A percentile compares a stretch with the other conserved stretches of the same genome.
Evolutionary conservation across 1,140 invertebrate species (phyloP).

Genomic region (Leptonema lineaticorne): DNA sequence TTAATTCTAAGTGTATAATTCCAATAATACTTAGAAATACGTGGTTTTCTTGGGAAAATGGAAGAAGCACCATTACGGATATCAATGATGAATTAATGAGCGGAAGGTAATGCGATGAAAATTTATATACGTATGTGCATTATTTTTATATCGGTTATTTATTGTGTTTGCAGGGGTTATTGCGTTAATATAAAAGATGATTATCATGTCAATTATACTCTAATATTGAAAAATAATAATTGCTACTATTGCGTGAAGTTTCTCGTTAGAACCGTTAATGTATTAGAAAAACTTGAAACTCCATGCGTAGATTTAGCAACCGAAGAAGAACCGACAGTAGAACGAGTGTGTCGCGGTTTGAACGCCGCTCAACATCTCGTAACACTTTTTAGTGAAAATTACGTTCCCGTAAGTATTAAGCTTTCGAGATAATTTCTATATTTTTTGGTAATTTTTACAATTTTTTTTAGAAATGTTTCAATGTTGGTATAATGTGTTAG

Average conservation of each 20-base stretch:
- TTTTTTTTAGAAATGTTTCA: not conserved
- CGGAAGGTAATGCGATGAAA: conserved; percentile 47
- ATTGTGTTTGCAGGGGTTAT: conserved; percentile 57
- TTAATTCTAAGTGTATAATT: conserved; percentile 61
- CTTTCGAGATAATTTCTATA: not conserved
- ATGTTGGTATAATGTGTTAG: not conserved
- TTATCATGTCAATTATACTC: conserved; percentile 81
- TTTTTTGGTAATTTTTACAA: not conserved
- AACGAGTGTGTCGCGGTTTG: conserved; percentile 74
- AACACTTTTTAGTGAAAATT: conserved; percentile 88
- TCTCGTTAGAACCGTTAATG: conserved; percentile 83
- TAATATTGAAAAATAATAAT: conserved; percentile 70
- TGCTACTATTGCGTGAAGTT: conserved; percentile 87
- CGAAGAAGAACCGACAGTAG: conserved; percentile 67
- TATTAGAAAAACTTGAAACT: conserved; percentile 87
- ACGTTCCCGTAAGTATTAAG: conserved; percentile 64
- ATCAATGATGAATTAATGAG: conserved; percentile 78
- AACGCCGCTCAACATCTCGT: conserved; percentile 77
- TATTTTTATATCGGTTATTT: not conserved
- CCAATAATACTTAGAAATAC: conserved; percentile 76
- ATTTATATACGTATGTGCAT: not conserved
- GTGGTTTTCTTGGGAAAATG: conserved; percentile 92
- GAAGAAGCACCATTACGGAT: conserved; percentile 77
- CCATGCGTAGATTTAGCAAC: conserved; percentile 70
- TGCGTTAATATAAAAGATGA: conserved; percentile 73